These are phyloP conservation scores for Muricea muricata DNA, from an alignment of 92 coral and sea anemone species.

Conservation along the genomic window DNA sequence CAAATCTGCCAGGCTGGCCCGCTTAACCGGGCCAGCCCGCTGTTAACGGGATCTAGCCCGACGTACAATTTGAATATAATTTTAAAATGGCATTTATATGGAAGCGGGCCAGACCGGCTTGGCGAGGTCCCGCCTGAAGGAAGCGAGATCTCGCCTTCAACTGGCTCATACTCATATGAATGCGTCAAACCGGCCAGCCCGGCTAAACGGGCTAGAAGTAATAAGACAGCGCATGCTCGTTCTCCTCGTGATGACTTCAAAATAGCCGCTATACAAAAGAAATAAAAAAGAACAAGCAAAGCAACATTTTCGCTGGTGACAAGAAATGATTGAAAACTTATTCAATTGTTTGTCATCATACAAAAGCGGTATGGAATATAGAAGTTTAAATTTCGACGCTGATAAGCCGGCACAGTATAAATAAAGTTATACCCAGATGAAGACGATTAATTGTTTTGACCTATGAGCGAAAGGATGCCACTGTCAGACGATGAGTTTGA, in stretches of 20 bases:
- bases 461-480: not conserved
- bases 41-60: too few species aligned
- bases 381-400: not conserved
- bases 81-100: not conserved
- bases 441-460: not conserved
- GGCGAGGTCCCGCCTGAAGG: not conserved
- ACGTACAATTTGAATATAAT: too few species aligned
- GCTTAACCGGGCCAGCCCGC: too few species aligned
- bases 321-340: not conserved
- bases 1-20: too few species aligned
- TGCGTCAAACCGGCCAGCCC: not conserved
- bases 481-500: not conserved
- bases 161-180: not conserved
- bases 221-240: not conserved
- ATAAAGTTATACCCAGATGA: conserved; percentile 29
- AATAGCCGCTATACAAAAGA: not conserved
- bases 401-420: conserved; percentile 12
- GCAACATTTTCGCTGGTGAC: not conserved
- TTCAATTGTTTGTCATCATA: not conserved
- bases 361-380: not conserved
- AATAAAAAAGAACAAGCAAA: too few species aligned
- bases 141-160: not conserved
- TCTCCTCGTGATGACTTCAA: not conserved
- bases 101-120: not conserved
- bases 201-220: not conserved